These are phyloP conservation scores for Dermochelys coriacea DNA, from an alignment of 2,797 vertebrate genomes.

Conservation along the genomic window DNA sequence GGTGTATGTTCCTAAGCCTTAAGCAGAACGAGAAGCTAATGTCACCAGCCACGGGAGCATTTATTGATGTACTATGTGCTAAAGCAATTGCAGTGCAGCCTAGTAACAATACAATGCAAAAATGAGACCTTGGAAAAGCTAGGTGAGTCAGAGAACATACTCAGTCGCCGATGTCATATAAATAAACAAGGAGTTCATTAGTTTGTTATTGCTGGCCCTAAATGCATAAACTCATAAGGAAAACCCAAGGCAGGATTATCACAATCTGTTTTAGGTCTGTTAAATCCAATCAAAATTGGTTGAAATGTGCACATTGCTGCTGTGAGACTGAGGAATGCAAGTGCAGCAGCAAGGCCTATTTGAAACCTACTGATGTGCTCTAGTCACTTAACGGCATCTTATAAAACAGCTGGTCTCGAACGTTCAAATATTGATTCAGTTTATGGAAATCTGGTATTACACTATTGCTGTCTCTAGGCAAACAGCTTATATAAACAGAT, in stretches of 20 bases:
- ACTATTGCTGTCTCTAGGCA: conserved; percentile 86
- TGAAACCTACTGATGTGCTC: conserved; percentile 78
- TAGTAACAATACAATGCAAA: conserved; percentile 79
- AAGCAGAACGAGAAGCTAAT: conserved; percentile 15
- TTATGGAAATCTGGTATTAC: conserved; percentile 88
- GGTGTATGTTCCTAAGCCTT: not conserved
- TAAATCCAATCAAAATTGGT: conserved; percentile 62
- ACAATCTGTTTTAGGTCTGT: conserved; percentile 78
- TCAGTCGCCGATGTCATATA: conserved; percentile 61
- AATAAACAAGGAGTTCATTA: conserved; percentile 80
- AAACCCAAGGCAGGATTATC: conserved; percentile 47
- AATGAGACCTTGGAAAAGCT: conserved; percentile 60
- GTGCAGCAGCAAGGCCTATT: conserved; percentile 71
- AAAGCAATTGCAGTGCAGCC: conserved; percentile 22
- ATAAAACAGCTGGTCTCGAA: conserved; percentile 92
- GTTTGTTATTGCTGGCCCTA: conserved; percentile 76
- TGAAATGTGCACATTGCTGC: conserved; percentile 76
- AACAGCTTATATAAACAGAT: conserved; percentile 93
- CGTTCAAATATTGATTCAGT: conserved; percentile 93
- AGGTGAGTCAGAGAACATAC: conserved; percentile 46
- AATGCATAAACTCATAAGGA: conserved; percentile 76
- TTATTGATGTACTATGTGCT: conserved; percentile 45
- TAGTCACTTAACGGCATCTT: conserved; percentile 93
- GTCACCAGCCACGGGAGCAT: not conserved
- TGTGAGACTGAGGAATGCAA: conserved; percentile 85